Percentiles rank a stretch among this genome's conserved stretches.
These are phyloP conservation scores for Steinernema scapterisci DNA, from an alignment of 2,888 invertebrate genomes.

Conservation along the genomic window DNA sequence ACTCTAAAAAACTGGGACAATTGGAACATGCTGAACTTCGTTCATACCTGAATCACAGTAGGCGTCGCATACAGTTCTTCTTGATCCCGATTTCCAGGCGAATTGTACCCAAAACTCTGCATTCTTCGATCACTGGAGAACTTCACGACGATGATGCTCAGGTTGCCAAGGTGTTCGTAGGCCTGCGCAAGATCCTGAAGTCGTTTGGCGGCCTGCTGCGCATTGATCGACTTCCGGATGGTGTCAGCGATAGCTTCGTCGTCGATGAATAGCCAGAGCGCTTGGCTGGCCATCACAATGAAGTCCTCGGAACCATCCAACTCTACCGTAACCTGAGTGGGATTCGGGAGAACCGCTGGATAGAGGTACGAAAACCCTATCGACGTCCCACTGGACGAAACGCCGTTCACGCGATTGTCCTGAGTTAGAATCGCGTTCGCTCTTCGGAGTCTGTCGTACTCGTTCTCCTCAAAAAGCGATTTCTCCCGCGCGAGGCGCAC, in stretches of 20 bases:
- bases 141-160: constrained; percentile 41
- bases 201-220: constrained; percentile 39
- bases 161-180: constrained; percentile 37
- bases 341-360: constrained; percentile 69
- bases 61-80: constrained; percentile 15
- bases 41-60: constrained; percentile 5
- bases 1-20: too few species aligned
- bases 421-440: constrained; percentile 48
- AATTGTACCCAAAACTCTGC: not conserved
- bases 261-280: constrained; percentile 83
- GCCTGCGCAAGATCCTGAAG: constrained; percentile 40
- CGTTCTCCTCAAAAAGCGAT: constrained; percentile 29
- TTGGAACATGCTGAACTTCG: not conserved
- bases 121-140: constrained; percentile 16
- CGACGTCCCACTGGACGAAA: constrained; percentile 67
- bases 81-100: constrained; percentile 9
- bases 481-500: constrained; percentile 34
- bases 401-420: constrained; percentile 70
- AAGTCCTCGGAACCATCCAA: constrained; percentile 68
- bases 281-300: constrained; percentile 68
- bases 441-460: constrained; percentile 38
- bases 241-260: constrained; percentile 83
- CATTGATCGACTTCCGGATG: constrained; percentile 70
- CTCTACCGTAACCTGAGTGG: constrained; percentile 61
- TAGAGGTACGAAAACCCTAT: constrained; percentile 69